Base-by-base conservation (phyloP, 2,113 vertebrate genomes). In the Mesoclemmys tuberculata region DNA sequence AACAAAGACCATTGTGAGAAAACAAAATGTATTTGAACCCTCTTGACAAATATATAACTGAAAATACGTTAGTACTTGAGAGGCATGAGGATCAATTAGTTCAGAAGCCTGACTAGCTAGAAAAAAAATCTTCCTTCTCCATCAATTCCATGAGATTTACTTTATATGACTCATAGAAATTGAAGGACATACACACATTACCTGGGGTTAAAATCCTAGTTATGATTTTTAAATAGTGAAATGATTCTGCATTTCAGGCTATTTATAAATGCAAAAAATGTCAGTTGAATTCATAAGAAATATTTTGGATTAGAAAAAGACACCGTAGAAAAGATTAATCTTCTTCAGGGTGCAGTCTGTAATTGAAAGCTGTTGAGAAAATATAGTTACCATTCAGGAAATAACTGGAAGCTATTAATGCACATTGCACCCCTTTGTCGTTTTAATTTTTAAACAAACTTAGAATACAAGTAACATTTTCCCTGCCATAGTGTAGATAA, bases 331-430 rank as follows among this genome's bases (percentile, higher is more conserved):
- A 91, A 97, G 51, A 88, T 78, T 96, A 82, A 93, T 93, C 49
- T 90, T 24, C 88, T 82, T 87, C 84, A 90, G 88, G 90, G 88
- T 86, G n/a, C 93, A 89, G 90, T 96, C 94, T 96, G 91, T 92
- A 87, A 83, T 80, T 54, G 86, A 96, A 93, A 92, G 55, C 84
- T 82, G 94, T 90, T 93, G 90, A 93, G 93, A 94, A 95, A 96
- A 84, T 80, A 48, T 82, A 94, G 22, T 64, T 94, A 80, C 93
- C 74, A 58, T 92, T 96, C 93, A 86, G 55, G 46, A 88, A 93
- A 78, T 80, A 81, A 94, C 94, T 85, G 80, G 90, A 93, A 90
- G 92, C 78, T 95, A 81, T 87, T 74, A 91, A 75, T 74, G 19
- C 79, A 10, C 94, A 82, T 90, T 80, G 35, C 89, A 89, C 55